Base-by-base conservation (phyloP, 2,888 invertebrate species). In the Criorhina ranunculi region DNA sequence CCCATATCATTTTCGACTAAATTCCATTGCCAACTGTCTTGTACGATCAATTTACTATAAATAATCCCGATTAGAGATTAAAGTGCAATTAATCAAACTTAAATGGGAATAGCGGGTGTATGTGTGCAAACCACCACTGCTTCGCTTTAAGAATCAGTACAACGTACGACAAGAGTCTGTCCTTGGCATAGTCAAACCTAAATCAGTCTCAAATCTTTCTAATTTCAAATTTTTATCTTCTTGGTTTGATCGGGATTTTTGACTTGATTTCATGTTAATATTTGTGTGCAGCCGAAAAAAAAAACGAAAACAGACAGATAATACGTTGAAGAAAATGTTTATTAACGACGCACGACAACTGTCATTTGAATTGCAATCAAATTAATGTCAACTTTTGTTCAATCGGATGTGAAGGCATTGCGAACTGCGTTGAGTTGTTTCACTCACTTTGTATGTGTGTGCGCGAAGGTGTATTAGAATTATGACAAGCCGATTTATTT, bases 341-440 rank as follows among this genome's bases (percentile, higher is more conserved):
- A 82, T 66, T 72, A 82, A 70, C 72, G 64, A 69, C 49, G 31
- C 76, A 76, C 76, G 81, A 76, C 81, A 81, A 76, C 69, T 64
- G 76, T 55, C 70, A 66, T 17, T 70, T 11, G 64, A 46, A 46
- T 53, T 66, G 72, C 66, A 49, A 55, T 60, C 51, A 51, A 67
- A 78, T 67, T 78, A 67, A 67, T 78, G 82, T 73, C 60, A 73
- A 67, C 46, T 73, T 78, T 83, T 73, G 49, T 78, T 66, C 59
- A 55, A 60, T 70, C 24, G 53, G 66, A 53, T 46, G 51, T 37
- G 60, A 64, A 69, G 57, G 62, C 69, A 81, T 42, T 37, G 31
- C 55, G 51, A 37, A 66, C 60, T 80, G 73, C 79, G 73, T 80
- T 57, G 66, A 17, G 37, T 6, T 46, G 11, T 55, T 49, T 31